These are phyloP conservation scores for Laticauda colubrina DNA, from an alignment of 2,113 vertebrate species.

Conservation along the genomic window DNA sequence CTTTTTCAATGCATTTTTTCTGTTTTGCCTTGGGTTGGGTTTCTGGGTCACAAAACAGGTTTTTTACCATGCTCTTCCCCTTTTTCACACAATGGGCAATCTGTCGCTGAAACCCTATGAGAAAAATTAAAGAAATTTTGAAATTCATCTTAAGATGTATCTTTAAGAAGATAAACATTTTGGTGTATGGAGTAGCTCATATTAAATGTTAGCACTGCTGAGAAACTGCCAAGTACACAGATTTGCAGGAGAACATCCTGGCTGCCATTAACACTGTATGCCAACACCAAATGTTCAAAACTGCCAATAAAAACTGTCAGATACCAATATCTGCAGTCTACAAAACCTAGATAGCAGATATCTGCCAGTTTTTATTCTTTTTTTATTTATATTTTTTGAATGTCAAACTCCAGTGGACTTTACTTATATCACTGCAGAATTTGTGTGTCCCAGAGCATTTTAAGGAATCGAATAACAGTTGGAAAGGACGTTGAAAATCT, in stretches of 20 bases:
- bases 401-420: not conserved
- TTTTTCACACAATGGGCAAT: constrained; percentile 80
- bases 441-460: not conserved
- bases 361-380: not conserved
- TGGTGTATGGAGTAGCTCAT: not conserved
- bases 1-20: constrained; percentile 84
- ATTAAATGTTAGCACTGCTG: not conserved
- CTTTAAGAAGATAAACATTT: not conserved
- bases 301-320: too few relatives aligned
- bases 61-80: constrained; percentile 79
- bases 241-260: not conserved
- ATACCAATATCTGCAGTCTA: too few relatives aligned
- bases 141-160: not conserved
- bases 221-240: not conserved
- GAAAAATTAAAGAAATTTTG: constrained; percentile 1
- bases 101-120: constrained; percentile 81
- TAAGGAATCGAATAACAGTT: not conserved
- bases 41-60: constrained; percentile 81
- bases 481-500: not conserved
- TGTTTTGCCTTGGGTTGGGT: constrained; percentile 78
- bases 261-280: not conserved
- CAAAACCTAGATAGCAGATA: not conserved
- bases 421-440: not conserved
- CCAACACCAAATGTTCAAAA: not conserved
- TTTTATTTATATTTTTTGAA: not conserved